phyloP scores from a whole-genome alignment of 1,140 invertebrate species.

The Probaryconus sp. region DNA sequence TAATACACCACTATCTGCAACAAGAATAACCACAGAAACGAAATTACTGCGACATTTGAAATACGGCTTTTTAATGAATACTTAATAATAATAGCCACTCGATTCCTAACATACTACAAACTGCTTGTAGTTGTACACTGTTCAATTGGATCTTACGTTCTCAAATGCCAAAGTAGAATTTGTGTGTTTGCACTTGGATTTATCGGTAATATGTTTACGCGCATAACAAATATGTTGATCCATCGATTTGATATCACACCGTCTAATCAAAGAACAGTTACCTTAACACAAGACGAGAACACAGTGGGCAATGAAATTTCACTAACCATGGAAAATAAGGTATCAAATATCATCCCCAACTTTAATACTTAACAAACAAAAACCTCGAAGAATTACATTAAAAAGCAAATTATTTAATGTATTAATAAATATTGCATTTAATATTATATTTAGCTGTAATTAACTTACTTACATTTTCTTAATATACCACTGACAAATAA shows the following conservation, averaged over 20 bases:
- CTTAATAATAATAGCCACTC: constrained; percentile 16
- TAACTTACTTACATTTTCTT: too few species aligned
- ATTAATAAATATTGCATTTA: too few species aligned
- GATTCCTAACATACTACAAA: constrained; percentile 27
- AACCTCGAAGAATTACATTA: too few species aligned
- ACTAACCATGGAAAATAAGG: constrained; percentile 19
- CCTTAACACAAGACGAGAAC: constrained; percentile 21
- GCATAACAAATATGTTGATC: constrained; percentile 4
- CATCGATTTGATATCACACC: constrained; percentile 16
- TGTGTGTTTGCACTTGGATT: constrained; percentile 8
- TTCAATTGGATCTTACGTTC: constrained; percentile 4
- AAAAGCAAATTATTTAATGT: too few species aligned
- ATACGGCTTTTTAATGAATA: constrained; percentile 41
- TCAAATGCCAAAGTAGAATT: neutral
- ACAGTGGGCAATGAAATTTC: constrained; percentile 17
- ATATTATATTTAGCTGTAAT: too few species aligned
- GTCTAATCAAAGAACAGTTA: constrained; percentile 38
- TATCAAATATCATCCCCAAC: too few species aligned
- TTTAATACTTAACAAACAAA: too few species aligned
- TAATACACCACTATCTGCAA: constrained; percentile 5
- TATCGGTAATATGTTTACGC: constrained; percentile 19
- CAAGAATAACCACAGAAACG: constrained; percentile 19
- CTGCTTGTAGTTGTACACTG: neutral
- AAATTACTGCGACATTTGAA: constrained; percentile 25
- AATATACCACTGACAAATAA: too few species aligned